Evolutionary conservation across 2,888 invertebrate genomes (phyloP).

Genomic region (Ctena decussata): DNA sequence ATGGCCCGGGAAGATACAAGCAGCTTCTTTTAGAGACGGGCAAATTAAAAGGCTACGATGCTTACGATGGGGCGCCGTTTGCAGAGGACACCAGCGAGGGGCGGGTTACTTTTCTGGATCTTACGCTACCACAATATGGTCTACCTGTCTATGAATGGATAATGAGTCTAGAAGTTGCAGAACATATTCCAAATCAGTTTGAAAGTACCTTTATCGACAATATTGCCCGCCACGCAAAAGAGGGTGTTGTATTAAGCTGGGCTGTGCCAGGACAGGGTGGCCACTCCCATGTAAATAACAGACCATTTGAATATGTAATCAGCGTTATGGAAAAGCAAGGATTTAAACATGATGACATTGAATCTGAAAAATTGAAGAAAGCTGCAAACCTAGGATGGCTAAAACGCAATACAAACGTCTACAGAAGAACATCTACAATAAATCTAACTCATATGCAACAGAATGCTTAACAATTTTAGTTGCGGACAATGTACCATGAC

Average conservation of each 20-base stretch:
- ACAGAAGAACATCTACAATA: no score
- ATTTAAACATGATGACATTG: background rate
- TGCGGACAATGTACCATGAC: no score
- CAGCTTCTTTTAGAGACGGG: constrained; percentile 47
- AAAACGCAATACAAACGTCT: no score
- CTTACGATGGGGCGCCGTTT: no score
- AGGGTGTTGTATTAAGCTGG: no score
- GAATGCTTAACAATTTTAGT: no score
- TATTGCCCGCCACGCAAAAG: constrained; percentile 60
- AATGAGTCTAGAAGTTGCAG: constrained; percentile 69
- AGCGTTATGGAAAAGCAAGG: constrained; percentile 6
- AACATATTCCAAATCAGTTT: constrained; percentile 64
- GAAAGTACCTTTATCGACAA: constrained; percentile 64
- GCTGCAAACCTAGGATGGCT: no score
- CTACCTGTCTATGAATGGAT: constrained; percentile 70
- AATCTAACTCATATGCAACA: no score
- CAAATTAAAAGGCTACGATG: constrained; percentile 48
- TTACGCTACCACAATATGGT: constrained; percentile 71
- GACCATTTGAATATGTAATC: constrained; percentile 19
- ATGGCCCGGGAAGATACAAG: constrained; percentile 71
- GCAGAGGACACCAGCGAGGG: constrained; percentile 62
- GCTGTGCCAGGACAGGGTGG: constrained; percentile 51
- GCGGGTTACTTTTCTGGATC: no score
- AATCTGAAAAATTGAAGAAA: background rate
- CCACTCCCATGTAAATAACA: constrained; percentile 23